Base-by-base conservation (phyloP, 2,888 invertebrate genomes). In the Pristionchus japonicus region DNA sequence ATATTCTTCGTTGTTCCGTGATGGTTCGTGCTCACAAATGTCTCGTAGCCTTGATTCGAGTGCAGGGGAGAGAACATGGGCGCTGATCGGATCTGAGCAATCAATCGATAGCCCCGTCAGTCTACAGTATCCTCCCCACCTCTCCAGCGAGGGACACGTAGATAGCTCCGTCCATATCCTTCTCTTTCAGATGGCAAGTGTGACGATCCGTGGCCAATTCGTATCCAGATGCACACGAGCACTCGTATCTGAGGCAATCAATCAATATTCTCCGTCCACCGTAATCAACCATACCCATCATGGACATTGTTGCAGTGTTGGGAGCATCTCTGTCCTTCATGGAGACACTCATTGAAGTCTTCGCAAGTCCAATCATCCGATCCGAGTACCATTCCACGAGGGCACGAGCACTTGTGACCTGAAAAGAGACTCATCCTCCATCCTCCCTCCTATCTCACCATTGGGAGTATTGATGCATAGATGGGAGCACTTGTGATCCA, bases 281-380 rank as follows among this genome's bases (percentile, higher is more conserved):
- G 64, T 85, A 64, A 6, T 85, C 85, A 34, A 70, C 47, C 83
- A 80, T 84, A 89, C 64, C 88, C 77, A 37, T 84, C 57, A 13
- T 52, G 17, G 49, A 37, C 31, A 70, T 90, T 89, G 40, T 20
- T n/a, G 83, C 90, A 90, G 77, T 70, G 43, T 27, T 90, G 90
- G 37, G 77, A 70, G 89, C 90, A 90, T 47, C 43, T 20, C 13
- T 37, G 34, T n/a, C 64, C 64, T 1, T 74, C 86, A 13, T 88
- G 47, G 47, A 40, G 77, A 47, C 90, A 90, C 70, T 90, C 90
- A 74, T 90, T 86, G 9, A 77, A 47, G 77, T 90, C 90, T n/a
- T 98, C 98, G 95, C 99, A 99, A 94, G 97, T 97, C 95, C 98
- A 98, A 85, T 98, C 98, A 95, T 99, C 98, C 0, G 98, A 98